Conservation (phyloP, 2,113 vertebrate genomes). For the Phoenicopterus ruber region DNA sequence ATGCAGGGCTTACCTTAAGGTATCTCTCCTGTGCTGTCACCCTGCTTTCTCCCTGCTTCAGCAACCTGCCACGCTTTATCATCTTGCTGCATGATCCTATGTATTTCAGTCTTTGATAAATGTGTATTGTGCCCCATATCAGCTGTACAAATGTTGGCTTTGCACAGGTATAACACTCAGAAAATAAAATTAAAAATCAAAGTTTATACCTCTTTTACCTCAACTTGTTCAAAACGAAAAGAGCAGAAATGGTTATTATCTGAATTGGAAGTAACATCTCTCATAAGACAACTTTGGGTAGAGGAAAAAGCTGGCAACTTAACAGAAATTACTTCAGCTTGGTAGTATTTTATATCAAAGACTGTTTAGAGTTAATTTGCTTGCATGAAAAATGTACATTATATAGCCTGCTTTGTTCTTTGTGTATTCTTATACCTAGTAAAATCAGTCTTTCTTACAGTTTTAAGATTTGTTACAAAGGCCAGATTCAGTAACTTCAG, state of each 20-base stretch:
- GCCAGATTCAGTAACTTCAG: background rate
- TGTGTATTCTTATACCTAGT: constrained; percentile 45
- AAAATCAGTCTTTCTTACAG: constrained; percentile 32
- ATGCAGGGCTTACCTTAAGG: constrained; percentile 99
- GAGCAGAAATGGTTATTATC: constrained; percentile 38
- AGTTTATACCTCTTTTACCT: constrained; percentile 31
- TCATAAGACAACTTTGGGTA: constrained; percentile 22
- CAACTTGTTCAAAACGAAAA: constrained; percentile 52
- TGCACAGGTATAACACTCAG: constrained; percentile 68
- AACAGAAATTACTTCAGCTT: constrained; percentile 59
- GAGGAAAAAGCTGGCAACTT: constrained; percentile 10
- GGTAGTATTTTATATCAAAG: constrained; percentile 78
- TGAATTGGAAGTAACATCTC: constrained; percentile 68
- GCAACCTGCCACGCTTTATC: constrained; percentile 77
- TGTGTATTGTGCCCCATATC: constrained; percentile 77
- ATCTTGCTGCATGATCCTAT: constrained; percentile 79
- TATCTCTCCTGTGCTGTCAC: constrained; percentile 86
- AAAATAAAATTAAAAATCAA: constrained; percentile 46
- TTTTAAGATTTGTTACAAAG: constrained; percentile 23
- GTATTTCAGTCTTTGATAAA: constrained; percentile 84
- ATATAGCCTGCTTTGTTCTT: constrained; percentile 47
- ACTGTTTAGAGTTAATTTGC: constrained; percentile 70
- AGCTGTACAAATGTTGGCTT: constrained; percentile 75
- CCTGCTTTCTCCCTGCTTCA: constrained; percentile 78
- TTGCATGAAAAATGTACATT: constrained; percentile 65